Percentiles rank a stretch among this genome's conserved stretches.
Conservation (phyloP, 1,140 invertebrate genomes). For the Leguminivora glycinivorella region DNA sequence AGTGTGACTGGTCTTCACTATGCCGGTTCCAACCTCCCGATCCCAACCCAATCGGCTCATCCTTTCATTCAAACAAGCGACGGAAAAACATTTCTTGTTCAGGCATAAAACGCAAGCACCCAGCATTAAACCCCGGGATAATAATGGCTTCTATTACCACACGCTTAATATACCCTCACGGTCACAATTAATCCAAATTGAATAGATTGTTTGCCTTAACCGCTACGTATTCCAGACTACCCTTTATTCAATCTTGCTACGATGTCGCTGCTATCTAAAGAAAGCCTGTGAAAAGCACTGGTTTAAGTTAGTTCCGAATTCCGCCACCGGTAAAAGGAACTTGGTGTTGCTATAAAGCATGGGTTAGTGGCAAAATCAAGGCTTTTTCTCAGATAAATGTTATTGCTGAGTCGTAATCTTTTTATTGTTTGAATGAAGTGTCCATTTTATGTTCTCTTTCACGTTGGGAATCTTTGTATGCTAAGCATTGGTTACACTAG, state of each 20-base stretch:
- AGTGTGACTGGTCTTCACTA: too few relatives aligned
- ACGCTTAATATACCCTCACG: constrained; percentile 12
- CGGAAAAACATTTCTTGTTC: neutral
- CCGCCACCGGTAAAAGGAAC: neutral
- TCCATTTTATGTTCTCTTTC: constrained; percentile 21
- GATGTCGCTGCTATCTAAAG: constrained; percentile 9
- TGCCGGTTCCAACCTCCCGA: neutral
- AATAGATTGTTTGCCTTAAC: constrained; percentile 9
- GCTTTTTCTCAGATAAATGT: constrained; percentile 26
- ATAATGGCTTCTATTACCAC: constrained; percentile 4
- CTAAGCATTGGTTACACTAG: neutral
- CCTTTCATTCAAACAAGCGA: neutral
- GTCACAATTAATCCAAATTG: constrained; percentile 12
- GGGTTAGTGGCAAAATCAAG: constrained; percentile 19
- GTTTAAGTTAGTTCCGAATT: neutral
- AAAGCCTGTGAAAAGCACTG: neutral
- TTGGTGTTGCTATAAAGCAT: constrained; percentile 4
- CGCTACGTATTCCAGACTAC: neutral
- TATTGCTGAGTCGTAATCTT: constrained; percentile 19
- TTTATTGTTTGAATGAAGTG: constrained; percentile 22
- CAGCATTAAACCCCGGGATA: constrained; percentile 3
- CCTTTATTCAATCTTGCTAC: neutral
- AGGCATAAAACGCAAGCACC: neutral
- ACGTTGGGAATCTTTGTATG: constrained; percentile 1
- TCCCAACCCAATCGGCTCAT: neutral